Evolutionary conservation across 2,113 vertebrate species (phyloP), one percentile per base, ranked within the genome.

Genomic region (Scalopus aquaticus): DNA sequence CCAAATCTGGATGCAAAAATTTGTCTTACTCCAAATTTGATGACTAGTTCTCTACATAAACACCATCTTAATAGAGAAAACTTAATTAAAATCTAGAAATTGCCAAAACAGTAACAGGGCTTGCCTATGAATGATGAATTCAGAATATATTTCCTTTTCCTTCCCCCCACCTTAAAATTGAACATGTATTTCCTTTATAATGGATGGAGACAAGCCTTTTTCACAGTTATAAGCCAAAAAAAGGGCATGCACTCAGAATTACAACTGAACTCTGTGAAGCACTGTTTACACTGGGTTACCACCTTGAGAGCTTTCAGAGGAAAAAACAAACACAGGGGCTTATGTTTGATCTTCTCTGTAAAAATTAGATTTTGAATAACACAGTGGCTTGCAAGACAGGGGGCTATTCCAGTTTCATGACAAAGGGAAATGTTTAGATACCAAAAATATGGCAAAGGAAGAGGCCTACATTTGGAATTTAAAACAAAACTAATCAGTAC

Each of bases 391-490:
- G 65, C 32, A 76, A 91, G 58, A 90, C 73, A 72, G 39, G 8
- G 24, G 22, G 51, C 35, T 89, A 42, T 80, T 80, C 35, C 74
- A 49, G 6, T 51, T 82, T 79, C 51, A 46, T 62, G 37, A 77
- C 90, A 80, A 93, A 93, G 42, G 83, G 51, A 85, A 94, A 83
- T 16, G n/a, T 8, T 54, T 60, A 64, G 44, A 70, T 81, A 70
- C 76, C 16, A 81, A 92, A 65, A 89, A 32, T 67, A 67, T 4
- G 30, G 79, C 80, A 89, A 15, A 93, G 85, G 64, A 90, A 96
- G 69, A 84, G 30, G n/a, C 28, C 37, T 60, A 6, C 3, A 20
- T 4, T 60, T 8, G 60, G 65, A 91, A 90, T 77, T 73, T 77
- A 65, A 90, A 89, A 93, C 28, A 94, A 93, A 90, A 85, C 7